phyloP scores from a whole-genome alignment of 2,113 vertebrate species.

The Perca fluviatilis region DNA sequence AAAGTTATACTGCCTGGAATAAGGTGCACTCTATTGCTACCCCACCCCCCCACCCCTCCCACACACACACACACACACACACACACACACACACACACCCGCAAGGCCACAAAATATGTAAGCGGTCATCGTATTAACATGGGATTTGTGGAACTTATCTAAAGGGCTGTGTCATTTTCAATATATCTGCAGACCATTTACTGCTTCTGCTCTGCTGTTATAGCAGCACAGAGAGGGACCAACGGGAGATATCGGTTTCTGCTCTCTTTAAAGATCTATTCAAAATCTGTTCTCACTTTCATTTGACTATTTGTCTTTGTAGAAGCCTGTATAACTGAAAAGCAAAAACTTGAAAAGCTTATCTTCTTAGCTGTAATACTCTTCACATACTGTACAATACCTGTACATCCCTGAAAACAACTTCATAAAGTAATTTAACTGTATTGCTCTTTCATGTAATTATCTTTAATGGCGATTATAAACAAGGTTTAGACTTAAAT shows the following conservation, averaged over 20 bases:
- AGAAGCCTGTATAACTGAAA: background rate
- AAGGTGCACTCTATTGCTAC: slow-evolving; percentile 21
- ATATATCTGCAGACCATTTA: slow-evolving; percentile 67
- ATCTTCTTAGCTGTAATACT: slow-evolving; percentile 24
- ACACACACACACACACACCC: background rate
- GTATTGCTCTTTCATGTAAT: background rate
- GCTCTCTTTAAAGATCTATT: slow-evolving; percentile 49
- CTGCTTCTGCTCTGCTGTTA: slow-evolving; percentile 49
- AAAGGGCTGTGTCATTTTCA: slow-evolving; percentile 67
- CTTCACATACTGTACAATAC: background rate
- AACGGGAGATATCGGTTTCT: slow-evolving; percentile 36
- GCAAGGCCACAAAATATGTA: slow-evolving; percentile 42
- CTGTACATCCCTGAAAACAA: background rate
- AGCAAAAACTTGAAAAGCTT: slow-evolving; percentile 15
- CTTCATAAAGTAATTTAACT: background rate
- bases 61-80: too few species aligned
- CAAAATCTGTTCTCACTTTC: slow-evolving; percentile 42
- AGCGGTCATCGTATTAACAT: slow-evolving; percentile 35
- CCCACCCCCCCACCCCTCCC: background rate
- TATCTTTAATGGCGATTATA: background rate
- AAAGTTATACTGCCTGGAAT: slow-evolving; percentile 34
- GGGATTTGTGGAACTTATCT: slow-evolving; percentile 65
- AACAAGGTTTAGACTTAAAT: background rate
- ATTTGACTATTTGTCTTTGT: slow-evolving; percentile 50
- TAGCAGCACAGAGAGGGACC: slow-evolving; percentile 42